Percentiles rank a stretch among this genome's conserved stretches.
phyloP scores from a whole-genome alignment of 2,113 vertebrate species.

The Cathartes aura region DNA sequence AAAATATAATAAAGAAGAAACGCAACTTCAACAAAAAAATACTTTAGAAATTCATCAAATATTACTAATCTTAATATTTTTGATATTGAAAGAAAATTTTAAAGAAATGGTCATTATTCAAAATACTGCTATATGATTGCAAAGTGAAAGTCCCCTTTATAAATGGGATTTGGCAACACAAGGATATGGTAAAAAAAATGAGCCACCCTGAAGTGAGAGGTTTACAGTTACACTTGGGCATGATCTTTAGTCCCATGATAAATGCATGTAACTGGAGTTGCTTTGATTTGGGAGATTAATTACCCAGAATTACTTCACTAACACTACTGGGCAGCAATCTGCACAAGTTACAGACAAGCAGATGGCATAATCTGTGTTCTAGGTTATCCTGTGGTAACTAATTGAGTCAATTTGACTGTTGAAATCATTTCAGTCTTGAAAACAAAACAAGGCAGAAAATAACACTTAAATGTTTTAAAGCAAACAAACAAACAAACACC shows the following conservation, averaged over 20 bases:
- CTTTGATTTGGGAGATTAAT: not conserved
- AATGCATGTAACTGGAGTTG: not conserved
- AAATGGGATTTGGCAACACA: not conserved
- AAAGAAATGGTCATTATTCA: fast-evolving
- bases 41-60: not conserved
- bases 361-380: not conserved
- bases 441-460: not conserved
- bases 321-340: not conserved
- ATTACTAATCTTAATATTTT: not conserved
- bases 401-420: not conserved
- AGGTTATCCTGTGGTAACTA: not conserved
- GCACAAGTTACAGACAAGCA: not conserved
- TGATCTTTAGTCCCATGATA: not conserved
- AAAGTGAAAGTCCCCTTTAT: not conserved
- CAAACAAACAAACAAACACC: not conserved
- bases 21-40: not conserved
- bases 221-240: not conserved
- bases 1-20: not conserved
- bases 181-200: not conserved
- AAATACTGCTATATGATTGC: not conserved
- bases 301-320: not conserved
- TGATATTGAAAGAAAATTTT: not conserved
- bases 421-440: not conserved
- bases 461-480: not conserved
- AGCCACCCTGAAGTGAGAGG: not conserved